Evolutionary conservation across 2,797 vertebrate species (phyloP).

Genomic region (Miichthys miiuy): DNA sequence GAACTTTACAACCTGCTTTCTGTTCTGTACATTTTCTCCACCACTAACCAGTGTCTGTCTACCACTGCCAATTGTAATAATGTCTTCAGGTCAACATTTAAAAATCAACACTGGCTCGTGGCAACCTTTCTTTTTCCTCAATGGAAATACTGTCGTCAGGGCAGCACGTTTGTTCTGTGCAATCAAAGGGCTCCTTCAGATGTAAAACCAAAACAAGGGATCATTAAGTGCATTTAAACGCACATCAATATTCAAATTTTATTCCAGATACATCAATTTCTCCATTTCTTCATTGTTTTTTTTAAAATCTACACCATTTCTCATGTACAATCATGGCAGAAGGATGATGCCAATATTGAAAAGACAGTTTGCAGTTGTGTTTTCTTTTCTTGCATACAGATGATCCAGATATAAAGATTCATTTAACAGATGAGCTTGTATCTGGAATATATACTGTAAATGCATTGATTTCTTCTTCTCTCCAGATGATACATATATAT

Average conservation of each 20-base stretch:
- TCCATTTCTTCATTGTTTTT: background rate
- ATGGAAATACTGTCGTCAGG: constrained; percentile 33
- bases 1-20: constrained; percentile 5
- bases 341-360: background rate
- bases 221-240: constrained; percentile 32
- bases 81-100: constrained; percentile 43
- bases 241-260: constrained; percentile 15
- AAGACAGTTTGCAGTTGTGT: background rate
- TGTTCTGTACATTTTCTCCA: constrained; percentile 1
- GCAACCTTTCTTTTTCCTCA: background rate
- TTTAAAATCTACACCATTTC: background rate
- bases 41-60: constrained; percentile 11
- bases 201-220: constrained; percentile 58
- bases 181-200: constrained; percentile 73
- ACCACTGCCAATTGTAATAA: constrained; percentile 38
- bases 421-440: constrained; percentile 3
- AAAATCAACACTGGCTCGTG: constrained; percentile 13
- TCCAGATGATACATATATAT: background rate
- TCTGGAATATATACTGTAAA: constrained; percentile 34
- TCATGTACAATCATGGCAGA: background rate
- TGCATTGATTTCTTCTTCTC: constrained; percentile 16
- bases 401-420: background rate
- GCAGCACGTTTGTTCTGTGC: constrained; percentile 34
- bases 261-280: background rate
- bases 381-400: constrained; percentile 3